Percentiles rank a stretch among this genome's conserved stretches.
Conservation (phyloP, 2,113 vertebrate genomes). For the Myotis brandtii region DNA sequence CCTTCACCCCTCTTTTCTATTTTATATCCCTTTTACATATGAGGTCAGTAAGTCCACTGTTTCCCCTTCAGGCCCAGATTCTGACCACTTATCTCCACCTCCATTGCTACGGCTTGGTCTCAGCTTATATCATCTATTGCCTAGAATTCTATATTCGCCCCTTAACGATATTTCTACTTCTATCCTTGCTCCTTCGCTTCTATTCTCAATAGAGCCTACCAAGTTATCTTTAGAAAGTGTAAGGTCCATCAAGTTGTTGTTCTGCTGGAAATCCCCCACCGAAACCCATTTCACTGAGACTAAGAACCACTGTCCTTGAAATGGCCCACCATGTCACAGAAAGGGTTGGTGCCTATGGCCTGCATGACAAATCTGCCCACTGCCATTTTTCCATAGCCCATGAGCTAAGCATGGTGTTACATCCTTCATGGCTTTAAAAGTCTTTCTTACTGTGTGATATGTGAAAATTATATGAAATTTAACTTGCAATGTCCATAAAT, state of each 20-base stretch:
- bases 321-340: background rate
- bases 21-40: background rate
- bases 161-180: background rate
- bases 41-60: background rate
- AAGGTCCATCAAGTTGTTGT: background rate
- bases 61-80: background rate
- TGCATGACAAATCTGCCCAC: background rate
- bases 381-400: background rate
- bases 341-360: background rate
- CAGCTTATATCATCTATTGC: background rate
- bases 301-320: background rate
- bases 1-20: background rate
- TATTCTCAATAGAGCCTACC: background rate
- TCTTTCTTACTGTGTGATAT: background rate
- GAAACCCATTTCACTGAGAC: background rate
- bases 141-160: background rate
- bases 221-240: background rate
- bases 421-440: background rate
- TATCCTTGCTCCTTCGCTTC: background rate
- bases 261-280: conserved; percentile 1
- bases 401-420: background rate
- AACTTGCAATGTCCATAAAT: background rate
- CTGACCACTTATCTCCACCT: background rate
- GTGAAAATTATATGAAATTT: background rate
- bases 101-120: background rate